Base-by-base conservation (phyloP, 2,888 invertebrate genomes). In the Biston betularia region DNA sequence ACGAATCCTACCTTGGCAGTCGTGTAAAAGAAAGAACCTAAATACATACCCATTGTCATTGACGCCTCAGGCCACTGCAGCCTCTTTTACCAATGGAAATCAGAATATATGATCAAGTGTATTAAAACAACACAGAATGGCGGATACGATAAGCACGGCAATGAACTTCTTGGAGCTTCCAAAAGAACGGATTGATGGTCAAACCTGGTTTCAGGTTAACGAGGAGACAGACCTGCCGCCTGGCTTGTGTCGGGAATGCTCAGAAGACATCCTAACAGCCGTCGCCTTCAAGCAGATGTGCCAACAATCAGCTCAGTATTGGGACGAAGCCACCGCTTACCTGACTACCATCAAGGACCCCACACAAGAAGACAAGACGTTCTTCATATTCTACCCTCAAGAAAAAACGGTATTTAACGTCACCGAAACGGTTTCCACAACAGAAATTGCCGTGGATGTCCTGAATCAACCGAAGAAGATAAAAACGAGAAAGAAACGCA, bases 131-230 rank as follows among this genome's bases (percentile, higher is more conserved):
- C 9, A 12, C 11, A n/a, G 46, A 1, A 46, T 15, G n/a, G n/a
- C 46, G 15, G 9, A 46, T 46, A 9, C 46, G 14, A 46, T 46
- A 46, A 46, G 46, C 46, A 15, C 8, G 7, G 1, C 5, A n/a
- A 15, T 46, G 46, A n/a, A 7, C 15, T 46, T 46, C 14, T 46
- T 9, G 48, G 24, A 24, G 14, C 9, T 48, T 48, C 48, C 48
- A 50, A 60, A 66, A 68, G 63, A 59, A 83, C 85, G 82, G 88
- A 82, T 83, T 92, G 89, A 92, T 85, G 80, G 81, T 83, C n/a
- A 83, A 75, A 75, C 89, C 80, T 91, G 80, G 84, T 93, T 93
- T 89, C 92, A 93, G 92, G 85, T 93, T 77, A 84, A 78, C 76
- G 80, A 85, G 73, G 87, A 86, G 70, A 63, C 75, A 15, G 83